Percentiles rank a stretch among this genome's conserved stretches.
phyloP scores from a whole-genome alignment of 2,113 vertebrate genomes.

The Oryzias melastigma region DNA sequence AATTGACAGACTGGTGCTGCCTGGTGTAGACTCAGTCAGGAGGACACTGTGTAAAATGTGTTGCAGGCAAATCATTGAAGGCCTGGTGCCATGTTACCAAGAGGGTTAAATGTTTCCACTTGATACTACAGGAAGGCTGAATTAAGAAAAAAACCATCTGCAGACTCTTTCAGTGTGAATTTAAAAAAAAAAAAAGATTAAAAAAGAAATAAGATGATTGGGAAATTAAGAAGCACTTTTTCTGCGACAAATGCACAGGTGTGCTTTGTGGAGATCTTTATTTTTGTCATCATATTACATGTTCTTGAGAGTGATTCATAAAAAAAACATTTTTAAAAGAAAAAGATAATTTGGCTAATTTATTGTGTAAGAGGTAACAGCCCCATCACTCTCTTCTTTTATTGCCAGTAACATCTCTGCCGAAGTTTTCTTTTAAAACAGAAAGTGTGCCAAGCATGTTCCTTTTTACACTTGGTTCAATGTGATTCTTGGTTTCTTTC shows the following conservation, averaged over 20 bases:
- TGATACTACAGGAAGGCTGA: conserved; percentile 24
- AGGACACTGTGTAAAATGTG: conserved; percentile 35
- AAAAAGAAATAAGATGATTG: conserved; percentile 39
- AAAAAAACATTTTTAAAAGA: conserved; percentile 10
- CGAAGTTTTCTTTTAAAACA: conserved; percentile 14
- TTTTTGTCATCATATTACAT: conserved; percentile 65
- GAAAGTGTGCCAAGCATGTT: conserved; percentile 36
- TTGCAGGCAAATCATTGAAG: conserved; percentile 6
- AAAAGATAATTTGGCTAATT: neutral
- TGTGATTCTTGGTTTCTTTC: conserved; percentile 60
- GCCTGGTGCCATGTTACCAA: conserved; percentile 28
- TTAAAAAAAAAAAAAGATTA: conserved; percentile 36
- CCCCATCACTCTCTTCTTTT: neutral
- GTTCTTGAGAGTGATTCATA: conserved; percentile 43
- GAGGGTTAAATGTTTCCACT: conserved; percentile 22
- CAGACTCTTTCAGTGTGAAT: conserved; percentile 39
- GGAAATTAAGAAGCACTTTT: conserved; percentile 75
- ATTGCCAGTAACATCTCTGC: conserved; percentile 25
- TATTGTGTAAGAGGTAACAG: neutral
- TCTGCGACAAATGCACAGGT: conserved; percentile 70
- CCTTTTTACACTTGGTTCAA: conserved; percentile 47
- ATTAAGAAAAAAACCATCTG: conserved; percentile 4
- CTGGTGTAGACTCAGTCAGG: conserved; percentile 60
- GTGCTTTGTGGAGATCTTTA: conserved; percentile 71
- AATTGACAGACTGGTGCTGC: conserved; percentile 53